These are phyloP conservation scores for Tryphoninae sp. DNA, from an alignment of 2,888 invertebrate species.

Conservation along the genomic window DNA sequence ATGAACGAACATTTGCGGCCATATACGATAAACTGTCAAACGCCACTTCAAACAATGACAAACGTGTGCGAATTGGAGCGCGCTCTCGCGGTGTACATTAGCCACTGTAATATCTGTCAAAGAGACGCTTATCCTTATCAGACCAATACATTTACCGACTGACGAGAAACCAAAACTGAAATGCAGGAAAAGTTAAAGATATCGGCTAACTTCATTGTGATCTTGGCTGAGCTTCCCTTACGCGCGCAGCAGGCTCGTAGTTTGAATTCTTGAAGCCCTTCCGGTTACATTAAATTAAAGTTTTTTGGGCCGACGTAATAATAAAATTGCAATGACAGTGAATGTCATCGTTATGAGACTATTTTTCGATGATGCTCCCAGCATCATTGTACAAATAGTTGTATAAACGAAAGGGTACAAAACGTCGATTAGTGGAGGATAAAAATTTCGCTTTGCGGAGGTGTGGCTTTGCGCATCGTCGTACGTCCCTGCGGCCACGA, in stretches of 20 bases:
- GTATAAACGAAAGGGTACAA: not conserved
- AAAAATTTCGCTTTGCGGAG: slow-evolving; percentile 29
- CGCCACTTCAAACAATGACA: too few relatives aligned
- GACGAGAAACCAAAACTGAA: too few relatives aligned
- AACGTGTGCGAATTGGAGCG: too few relatives aligned
- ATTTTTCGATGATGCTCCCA: not conserved
- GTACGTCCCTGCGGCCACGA: slow-evolving; percentile 74
- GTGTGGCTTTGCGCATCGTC: slow-evolving; percentile 13
- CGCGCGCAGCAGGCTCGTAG: not conserved
- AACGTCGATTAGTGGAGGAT: not conserved
- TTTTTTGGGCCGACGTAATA: not conserved
- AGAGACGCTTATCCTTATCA: too few relatives aligned
- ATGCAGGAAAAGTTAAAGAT: too few relatives aligned
- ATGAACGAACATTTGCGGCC: slow-evolving; percentile 39
- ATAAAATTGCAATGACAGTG: not conserved
- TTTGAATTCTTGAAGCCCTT: not conserved
- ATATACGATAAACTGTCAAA: slow-evolving; percentile 62
- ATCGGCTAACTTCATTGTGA: too few relatives aligned
- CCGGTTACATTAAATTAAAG: not conserved
- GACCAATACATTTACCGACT: too few relatives aligned
- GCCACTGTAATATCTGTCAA: too few relatives aligned
- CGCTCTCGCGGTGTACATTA: too few relatives aligned
- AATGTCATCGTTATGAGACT: too few relatives aligned
- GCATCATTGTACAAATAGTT: not conserved
- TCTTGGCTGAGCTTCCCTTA: too few relatives aligned